Conservation (phyloP, 2,113 vertebrate species). For the Australoheros scitulus region DNA sequence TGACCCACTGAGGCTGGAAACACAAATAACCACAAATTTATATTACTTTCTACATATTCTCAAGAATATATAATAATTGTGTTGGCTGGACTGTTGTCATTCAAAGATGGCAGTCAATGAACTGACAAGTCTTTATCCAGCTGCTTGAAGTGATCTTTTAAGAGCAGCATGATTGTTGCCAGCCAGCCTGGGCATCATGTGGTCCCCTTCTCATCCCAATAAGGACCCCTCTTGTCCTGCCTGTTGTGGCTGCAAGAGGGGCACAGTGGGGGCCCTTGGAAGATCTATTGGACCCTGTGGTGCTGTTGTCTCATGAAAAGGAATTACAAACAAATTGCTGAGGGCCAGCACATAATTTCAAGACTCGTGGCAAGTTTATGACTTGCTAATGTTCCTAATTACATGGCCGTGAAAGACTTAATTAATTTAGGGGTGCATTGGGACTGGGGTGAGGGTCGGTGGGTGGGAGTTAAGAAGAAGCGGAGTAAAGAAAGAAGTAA, state of each 20-base stretch:
- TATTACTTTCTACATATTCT: not conserved
- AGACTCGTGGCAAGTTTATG: slow-evolving; percentile 99
- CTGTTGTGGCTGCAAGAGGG: slow-evolving; percentile 48
- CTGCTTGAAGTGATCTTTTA: slow-evolving; percentile 13
- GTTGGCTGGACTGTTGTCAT: not conserved
- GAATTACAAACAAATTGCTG: slow-evolving; percentile 99
- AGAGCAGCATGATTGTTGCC: slow-evolving; percentile 50
- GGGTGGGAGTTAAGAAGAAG: slow-evolving; percentile 38
- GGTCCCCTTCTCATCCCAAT: slow-evolving; percentile 52
- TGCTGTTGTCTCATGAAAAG: slow-evolving; percentile 92
- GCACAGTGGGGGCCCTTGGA: slow-evolving; percentile 87
- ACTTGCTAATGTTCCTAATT: slow-evolving; percentile 99
- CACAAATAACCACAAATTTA: not conserved
- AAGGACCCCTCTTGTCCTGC: slow-evolving; percentile 61
- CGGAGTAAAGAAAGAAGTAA: slow-evolving; percentile 37
- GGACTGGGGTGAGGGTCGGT: slow-evolving; percentile 44
- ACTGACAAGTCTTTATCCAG: slow-evolving; percentile 15
- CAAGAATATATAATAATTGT: not conserved
- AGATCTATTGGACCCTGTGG: slow-evolving; percentile 95
- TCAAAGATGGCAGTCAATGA: not conserved
- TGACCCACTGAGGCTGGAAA: not conserved
- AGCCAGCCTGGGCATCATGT: slow-evolving; percentile 57
- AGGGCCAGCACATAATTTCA: slow-evolving; percentile 98
- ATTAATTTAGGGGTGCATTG: slow-evolving; percentile 97
- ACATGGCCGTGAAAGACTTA: slow-evolving; percentile 99